Conservation (phyloP, 2,888 invertebrate species). For the Lochmaea crataegi region DNA sequence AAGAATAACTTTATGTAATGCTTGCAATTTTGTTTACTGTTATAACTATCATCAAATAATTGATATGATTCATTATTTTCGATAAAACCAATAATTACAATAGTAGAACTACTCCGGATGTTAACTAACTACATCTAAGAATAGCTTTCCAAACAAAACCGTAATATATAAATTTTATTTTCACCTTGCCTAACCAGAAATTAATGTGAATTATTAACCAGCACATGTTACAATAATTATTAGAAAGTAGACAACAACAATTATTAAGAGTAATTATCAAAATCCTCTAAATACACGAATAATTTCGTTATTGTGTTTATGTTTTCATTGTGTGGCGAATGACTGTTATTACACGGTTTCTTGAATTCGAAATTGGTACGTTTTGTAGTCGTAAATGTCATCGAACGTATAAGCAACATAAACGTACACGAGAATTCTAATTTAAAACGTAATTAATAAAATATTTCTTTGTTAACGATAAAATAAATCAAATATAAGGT, state of each 20-base stretch:
- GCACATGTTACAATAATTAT: conserved; percentile 26
- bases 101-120: background rate
- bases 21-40: background rate
- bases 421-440: background rate
- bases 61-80: background rate
- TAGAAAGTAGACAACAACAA: conserved; percentile 34
- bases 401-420: background rate
- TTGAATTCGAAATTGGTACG: conserved; percentile 26
- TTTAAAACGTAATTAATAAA: background rate
- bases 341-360: conserved; percentile 35
- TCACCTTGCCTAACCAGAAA: conserved; percentile 9
- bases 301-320: conserved; percentile 23
- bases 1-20: background rate
- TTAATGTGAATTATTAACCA: conserved; percentile 10
- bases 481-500: too few relatives aligned
- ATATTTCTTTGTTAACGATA: too few relatives aligned
- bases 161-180: conserved; percentile 15
- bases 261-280: conserved; percentile 11
- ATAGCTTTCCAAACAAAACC: background rate
- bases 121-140: background rate
- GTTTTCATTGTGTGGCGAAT: conserved; percentile 17
- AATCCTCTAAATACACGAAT: conserved; percentile 12
- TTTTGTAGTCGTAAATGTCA: conserved; percentile 22
- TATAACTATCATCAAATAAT: background rate
- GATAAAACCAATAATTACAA: conserved; percentile 6